phyloP scores from a whole-genome alignment of 2,888 invertebrate species.

The Diaprepes abbreviatus region DNA sequence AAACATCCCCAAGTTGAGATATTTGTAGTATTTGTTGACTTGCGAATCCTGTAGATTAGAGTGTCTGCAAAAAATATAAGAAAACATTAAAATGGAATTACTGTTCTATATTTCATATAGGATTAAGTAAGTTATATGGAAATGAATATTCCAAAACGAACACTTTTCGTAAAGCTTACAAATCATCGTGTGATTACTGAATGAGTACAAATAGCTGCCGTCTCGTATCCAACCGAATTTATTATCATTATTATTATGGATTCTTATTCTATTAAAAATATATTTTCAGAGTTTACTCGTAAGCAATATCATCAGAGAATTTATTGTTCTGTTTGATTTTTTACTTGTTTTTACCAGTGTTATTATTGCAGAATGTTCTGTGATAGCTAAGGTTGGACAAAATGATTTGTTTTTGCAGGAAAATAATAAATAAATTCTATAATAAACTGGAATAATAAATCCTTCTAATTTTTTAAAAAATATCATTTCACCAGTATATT shows the following conservation, averaged over 20 bases:
- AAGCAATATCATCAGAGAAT: constrained; percentile 65
- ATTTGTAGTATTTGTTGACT: too few relatives aligned
- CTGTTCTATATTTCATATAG: not conserved
- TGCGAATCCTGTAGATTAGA: too few relatives aligned
- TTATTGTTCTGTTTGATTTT: constrained; percentile 54
- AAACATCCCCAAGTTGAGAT: too few relatives aligned
- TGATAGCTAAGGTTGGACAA: not conserved
- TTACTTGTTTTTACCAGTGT: constrained; percentile 41
- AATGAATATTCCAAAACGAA: constrained; percentile 18
- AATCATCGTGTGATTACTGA: constrained; percentile 66
- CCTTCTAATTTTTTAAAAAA: too few relatives aligned
- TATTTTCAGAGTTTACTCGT: constrained; percentile 64
- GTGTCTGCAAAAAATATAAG: not conserved
- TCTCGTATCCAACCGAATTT: constrained; percentile 59
- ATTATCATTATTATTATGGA: constrained; percentile 64
- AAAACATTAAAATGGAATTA: too few relatives aligned
- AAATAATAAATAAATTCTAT: too few relatives aligned
- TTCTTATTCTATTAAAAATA: constrained; percentile 58
- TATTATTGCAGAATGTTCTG: constrained; percentile 33
- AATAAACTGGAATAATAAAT: too few relatives aligned
- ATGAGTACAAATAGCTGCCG: constrained; percentile 67
- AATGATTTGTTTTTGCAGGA: not conserved
- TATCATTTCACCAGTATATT: too few relatives aligned
- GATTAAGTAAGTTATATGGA: not conserved
- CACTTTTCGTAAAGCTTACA: constrained; percentile 57